phyloP scores from a whole-genome alignment of 1,140 invertebrate species.

The Elysia chlorotica region DNA sequence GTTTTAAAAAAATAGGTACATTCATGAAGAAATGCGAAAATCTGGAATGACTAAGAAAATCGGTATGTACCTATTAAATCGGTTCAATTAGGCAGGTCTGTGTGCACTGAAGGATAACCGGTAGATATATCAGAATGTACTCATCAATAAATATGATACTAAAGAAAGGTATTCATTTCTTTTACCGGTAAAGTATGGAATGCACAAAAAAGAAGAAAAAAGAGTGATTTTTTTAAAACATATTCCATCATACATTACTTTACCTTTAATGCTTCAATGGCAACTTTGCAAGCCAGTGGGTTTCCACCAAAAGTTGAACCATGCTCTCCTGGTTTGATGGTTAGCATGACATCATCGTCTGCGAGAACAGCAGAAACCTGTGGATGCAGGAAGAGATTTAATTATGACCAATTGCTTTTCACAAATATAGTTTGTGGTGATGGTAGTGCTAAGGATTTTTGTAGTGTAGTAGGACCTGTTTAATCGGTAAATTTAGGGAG shows the following conservation, averaged over 20 bases:
- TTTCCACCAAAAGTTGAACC: constrained; percentile 99
- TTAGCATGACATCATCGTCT: constrained; percentile 85
- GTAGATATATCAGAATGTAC: no score
- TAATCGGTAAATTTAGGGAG: no score
- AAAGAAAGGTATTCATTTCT: not conserved
- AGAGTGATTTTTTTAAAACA: not conserved
- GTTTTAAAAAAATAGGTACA: no score
- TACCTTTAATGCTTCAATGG: constrained; percentile 67
- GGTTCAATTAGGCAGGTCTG: not conserved
- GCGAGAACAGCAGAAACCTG: constrained; percentile 85
- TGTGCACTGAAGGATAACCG: no score
- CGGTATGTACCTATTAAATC: no score
- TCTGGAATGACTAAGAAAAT: no score
- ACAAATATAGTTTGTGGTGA: no score
- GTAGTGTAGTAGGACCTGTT: no score
- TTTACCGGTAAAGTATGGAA: not conserved
- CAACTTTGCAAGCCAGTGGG: constrained; percentile 87
- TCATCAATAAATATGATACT: no score
- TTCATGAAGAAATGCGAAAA: not conserved
- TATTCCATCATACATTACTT: no score
- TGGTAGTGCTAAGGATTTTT: no score
- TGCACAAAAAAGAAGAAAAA: not conserved
- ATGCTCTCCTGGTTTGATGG: constrained; percentile 92
- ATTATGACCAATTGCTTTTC: not conserved
- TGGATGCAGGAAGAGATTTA: constrained; percentile 15